These are phyloP conservation scores for Myoxocephalus aenaeus DNA, from an alignment of 2,797 vertebrate species.

Conservation along the genomic window DNA sequence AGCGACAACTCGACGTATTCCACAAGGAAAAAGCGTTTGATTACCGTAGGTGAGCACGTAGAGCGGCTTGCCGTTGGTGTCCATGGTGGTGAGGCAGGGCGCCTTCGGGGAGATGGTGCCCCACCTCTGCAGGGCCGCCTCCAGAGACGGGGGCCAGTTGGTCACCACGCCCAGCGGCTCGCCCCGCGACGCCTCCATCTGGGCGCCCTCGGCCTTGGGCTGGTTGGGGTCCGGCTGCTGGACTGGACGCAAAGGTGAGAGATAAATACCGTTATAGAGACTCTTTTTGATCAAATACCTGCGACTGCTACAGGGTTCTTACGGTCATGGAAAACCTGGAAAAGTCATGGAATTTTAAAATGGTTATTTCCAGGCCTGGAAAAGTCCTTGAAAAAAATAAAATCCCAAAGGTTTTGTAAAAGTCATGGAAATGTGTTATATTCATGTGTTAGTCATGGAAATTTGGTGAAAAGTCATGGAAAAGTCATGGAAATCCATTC, in stretches of 20 bases:
- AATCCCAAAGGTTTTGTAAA: too few relatives aligned
- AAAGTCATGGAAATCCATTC: too few relatives aligned
- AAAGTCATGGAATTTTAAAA: too few relatives aligned
- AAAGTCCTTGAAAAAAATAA: too few relatives aligned
- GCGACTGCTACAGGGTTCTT: too few relatives aligned
- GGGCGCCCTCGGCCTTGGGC: conserved; percentile 95
- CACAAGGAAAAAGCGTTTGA: not conserved
- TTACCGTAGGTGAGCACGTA: conserved; percentile 96
- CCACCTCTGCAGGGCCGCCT: conserved; percentile 97
- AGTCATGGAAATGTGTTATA: too few relatives aligned
- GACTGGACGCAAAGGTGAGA: conserved; percentile 79
- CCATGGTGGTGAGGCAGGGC: conserved; percentile 97
- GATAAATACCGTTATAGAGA: accelerated
- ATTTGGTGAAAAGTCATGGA: too few relatives aligned
- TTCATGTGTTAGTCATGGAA: too few relatives aligned
- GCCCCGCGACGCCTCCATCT: conserved; percentile 92
- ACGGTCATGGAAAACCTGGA: too few relatives aligned
- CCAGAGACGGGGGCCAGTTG: conserved; percentile 96
- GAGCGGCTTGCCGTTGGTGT: conserved; percentile 95
- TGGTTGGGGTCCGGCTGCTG: conserved; percentile 98
- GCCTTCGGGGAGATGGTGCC: conserved; percentile 98
- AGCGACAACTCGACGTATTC: not conserved
- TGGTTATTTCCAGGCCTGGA: too few relatives aligned
- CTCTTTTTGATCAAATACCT: too few relatives aligned
- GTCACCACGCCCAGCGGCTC: conserved; percentile 96